Conservation (phyloP, 2,113 vertebrate species). For the Passer domesticus region DNA sequence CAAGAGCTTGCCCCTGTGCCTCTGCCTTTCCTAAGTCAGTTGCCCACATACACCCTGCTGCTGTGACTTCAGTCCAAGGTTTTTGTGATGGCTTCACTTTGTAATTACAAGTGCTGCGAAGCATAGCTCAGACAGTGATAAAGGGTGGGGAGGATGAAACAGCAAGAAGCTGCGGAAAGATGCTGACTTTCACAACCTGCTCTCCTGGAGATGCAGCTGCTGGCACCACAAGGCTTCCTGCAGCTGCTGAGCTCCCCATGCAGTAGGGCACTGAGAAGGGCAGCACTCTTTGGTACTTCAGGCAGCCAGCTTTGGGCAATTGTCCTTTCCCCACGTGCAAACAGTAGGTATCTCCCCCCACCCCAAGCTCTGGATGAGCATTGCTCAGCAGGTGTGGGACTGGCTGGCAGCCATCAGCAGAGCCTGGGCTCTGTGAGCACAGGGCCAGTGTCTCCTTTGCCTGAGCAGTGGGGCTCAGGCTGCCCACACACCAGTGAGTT, state of each 20-base stretch:
- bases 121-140: background rate
- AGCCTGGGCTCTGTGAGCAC: background rate
- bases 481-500: background rate
- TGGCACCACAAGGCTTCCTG: background rate
- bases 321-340: background rate
- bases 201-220: background rate
- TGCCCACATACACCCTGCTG: background rate
- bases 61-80: background rate
- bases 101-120: background rate
- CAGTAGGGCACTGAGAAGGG: background rate
- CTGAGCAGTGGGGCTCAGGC: background rate
- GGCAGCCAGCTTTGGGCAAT: background rate
- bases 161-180: background rate
- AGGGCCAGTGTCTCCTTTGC: accelerated
- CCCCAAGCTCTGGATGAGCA: background rate
- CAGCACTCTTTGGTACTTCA: background rate
- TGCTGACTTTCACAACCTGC: background rate
- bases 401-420: background rate
- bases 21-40: background rate
- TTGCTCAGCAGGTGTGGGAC: background rate
- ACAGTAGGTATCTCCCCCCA: background rate
- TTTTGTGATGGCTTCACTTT: background rate
- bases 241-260: background rate
- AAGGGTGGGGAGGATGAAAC: background rate
- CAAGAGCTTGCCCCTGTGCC: background rate